Evolutionary conservation across 1,140 invertebrate species (phyloP).

Genomic region (Globodera rostochiensis): DNA sequence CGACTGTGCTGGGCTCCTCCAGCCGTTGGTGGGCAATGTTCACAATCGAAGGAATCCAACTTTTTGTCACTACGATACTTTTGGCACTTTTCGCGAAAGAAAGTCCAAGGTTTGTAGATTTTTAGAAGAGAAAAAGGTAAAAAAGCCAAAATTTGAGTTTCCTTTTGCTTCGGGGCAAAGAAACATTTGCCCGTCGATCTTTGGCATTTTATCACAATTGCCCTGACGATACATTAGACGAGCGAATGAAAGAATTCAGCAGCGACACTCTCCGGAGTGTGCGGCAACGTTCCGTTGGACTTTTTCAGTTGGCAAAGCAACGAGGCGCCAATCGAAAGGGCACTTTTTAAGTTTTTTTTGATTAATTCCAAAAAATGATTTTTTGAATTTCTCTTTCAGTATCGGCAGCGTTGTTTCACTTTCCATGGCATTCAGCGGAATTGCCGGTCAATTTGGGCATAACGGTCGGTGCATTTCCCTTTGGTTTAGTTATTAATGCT

Average conservation of each 20-base stretch:
- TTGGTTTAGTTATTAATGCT: slow-evolving; percentile 55
- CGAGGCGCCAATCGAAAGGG: slow-evolving; percentile 15
- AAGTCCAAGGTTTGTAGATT: slow-evolving; percentile 7
- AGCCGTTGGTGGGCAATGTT: slow-evolving; percentile 56
- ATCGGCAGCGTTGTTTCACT: slow-evolving; percentile 53
- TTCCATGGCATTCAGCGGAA: slow-evolving; percentile 61
- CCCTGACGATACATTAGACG: slow-evolving; percentile 23
- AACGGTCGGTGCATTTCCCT: background rate
- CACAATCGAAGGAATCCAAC: slow-evolving; percentile 33
- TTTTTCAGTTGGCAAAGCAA: slow-evolving; percentile 4
- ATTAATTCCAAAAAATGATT: background rate
- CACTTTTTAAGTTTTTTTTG: background rate
- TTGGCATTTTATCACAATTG: slow-evolving; percentile 51
- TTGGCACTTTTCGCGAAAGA: background rate
- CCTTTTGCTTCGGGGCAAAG: slow-evolving; percentile 42
- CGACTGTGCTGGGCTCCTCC: slow-evolving; percentile 51
- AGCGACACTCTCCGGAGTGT: slow-evolving; percentile 40
- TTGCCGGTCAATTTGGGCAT: slow-evolving; percentile 50
- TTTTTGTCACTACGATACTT: background rate
- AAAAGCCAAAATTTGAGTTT: slow-evolving; percentile 19
- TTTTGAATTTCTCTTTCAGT: background rate
- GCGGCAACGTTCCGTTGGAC: slow-evolving; percentile 21
- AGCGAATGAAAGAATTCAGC: slow-evolving; percentile 34
- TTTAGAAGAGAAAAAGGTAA: too few species aligned
- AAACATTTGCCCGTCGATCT: slow-evolving; percentile 38